These are phyloP conservation scores for Carcharodon carcharias DNA, from an alignment of 2,797 vertebrate species.

Conservation along the genomic window DNA sequence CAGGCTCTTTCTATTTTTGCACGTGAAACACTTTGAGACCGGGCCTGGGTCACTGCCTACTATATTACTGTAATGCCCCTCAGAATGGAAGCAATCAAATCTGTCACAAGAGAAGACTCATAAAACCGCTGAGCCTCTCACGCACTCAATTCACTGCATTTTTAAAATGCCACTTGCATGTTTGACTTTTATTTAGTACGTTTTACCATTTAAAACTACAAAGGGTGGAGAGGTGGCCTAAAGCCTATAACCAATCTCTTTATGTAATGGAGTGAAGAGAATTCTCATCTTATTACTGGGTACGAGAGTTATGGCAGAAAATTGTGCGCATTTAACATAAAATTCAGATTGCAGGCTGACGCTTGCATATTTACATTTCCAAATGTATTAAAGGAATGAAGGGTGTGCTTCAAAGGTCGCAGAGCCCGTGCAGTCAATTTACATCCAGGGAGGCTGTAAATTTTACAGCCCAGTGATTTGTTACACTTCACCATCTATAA, in stretches of 20 bases:
- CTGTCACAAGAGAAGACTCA: not conserved
- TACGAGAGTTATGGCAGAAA: constrained; percentile 58
- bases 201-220: constrained; percentile 48
- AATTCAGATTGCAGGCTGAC: constrained; percentile 64
- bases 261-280: constrained; percentile 72
- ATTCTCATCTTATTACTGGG: constrained; percentile 55
- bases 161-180: constrained; percentile 37
- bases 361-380: constrained; percentile 67
- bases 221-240: constrained; percentile 48
- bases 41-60: constrained; percentile 3
- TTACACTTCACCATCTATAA: constrained; percentile 53
- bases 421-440: constrained; percentile 58
- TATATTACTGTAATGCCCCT: constrained; percentile 25
- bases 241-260: constrained; percentile 55
- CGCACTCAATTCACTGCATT: constrained; percentile 33
- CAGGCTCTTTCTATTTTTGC: not conserved
- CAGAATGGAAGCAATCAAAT: constrained; percentile 30
- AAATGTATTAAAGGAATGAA: constrained; percentile 77
- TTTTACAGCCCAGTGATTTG: constrained; percentile 58
- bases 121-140: constrained; percentile 38
- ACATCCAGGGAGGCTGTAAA: constrained; percentile 68
- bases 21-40: not conserved
- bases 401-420: constrained; percentile 52
- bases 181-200: constrained; percentile 52
- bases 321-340: constrained; percentile 62